Conservation (phyloP, 2,888 invertebrate genomes). For the Chloroclysta siterata region DNA sequence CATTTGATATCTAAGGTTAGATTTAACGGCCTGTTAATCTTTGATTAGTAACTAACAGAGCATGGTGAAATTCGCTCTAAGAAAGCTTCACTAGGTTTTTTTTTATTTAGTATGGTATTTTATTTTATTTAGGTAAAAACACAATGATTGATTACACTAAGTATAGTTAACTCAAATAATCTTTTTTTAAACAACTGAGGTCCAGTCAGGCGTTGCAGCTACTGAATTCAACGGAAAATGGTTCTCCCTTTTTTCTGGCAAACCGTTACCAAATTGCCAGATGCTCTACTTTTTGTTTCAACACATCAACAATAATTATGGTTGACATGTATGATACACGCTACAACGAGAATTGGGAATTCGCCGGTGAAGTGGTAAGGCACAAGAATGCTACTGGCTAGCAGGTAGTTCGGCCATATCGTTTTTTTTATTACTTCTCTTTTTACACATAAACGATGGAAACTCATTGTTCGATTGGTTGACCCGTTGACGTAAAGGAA, state of each 20-base stretch:
- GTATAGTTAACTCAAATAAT: background rate
- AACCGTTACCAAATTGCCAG: conserved; percentile 77
- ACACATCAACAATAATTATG: conserved; percentile 67
- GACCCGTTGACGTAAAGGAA: background rate
- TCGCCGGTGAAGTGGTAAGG: conserved; percentile 45
- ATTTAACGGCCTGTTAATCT: no score
- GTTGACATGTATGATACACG: conserved; percentile 69
- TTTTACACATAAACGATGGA: background rate
- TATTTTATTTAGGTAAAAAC: background rate
- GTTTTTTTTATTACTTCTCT: background rate
- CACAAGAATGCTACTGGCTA: conserved; percentile 35
- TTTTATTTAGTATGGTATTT: no score
- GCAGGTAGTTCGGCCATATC: conserved; percentile 25
- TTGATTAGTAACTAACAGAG: no score
- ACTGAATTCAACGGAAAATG: conserved; percentile 76
- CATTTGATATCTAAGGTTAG: no score
- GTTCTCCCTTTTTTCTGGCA: conserved; percentile 66
- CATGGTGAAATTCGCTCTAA: no score
- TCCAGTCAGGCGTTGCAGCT: conserved; percentile 71
- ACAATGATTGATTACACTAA: background rate
- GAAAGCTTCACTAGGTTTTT: no score
- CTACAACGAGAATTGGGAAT: conserved; percentile 62
- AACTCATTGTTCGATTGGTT: background rate
- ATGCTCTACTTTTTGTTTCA: conserved; percentile 76
- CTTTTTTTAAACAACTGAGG: conserved; percentile 48